A percentile compares a stretch with the other conserved stretches of the same genome.
Conservation (phyloP, 2,888 invertebrate species). For the Conomelus anceps region DNA sequence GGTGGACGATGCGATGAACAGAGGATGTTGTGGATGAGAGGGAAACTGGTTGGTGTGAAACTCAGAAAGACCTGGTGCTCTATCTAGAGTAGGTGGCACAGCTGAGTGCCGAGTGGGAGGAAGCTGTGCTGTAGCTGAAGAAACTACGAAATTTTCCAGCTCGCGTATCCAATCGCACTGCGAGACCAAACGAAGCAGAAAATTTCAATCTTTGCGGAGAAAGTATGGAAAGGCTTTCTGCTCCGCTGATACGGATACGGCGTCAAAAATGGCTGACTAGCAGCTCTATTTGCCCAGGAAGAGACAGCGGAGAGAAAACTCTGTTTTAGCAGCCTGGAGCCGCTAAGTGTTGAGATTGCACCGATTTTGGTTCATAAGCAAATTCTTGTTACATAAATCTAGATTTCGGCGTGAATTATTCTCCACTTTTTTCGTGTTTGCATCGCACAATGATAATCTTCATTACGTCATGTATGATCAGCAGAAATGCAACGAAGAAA, state of each 20-base stretch:
- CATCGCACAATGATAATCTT: background rate
- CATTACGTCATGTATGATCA: background rate
- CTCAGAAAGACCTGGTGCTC: background rate
- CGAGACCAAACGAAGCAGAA: background rate
- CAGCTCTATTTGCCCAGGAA: background rate
- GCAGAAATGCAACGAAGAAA: background rate
- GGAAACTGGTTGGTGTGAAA: background rate
- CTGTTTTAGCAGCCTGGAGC: background rate
- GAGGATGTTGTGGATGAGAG: too few relatives aligned
- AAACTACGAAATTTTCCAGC: background rate
- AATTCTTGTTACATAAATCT: background rate
- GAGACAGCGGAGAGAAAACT: background rate
- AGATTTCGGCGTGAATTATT: background rate
- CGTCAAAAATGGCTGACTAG: background rate
- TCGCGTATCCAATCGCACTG: background rate
- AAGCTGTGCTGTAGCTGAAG: too few relatives aligned
- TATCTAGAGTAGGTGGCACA: background rate
- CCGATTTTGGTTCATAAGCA: background rate
- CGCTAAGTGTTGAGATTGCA: background rate
- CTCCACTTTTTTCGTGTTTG: background rate
- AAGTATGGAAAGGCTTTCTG: background rate
- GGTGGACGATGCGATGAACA: too few relatives aligned
- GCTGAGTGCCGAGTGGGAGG: background rate
- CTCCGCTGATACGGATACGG: background rate
- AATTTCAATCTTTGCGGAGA: background rate